These are phyloP conservation scores for Denticeps clupeoides DNA, from an alignment of 2,797 vertebrate genomes.

Conservation along the genomic window DNA sequence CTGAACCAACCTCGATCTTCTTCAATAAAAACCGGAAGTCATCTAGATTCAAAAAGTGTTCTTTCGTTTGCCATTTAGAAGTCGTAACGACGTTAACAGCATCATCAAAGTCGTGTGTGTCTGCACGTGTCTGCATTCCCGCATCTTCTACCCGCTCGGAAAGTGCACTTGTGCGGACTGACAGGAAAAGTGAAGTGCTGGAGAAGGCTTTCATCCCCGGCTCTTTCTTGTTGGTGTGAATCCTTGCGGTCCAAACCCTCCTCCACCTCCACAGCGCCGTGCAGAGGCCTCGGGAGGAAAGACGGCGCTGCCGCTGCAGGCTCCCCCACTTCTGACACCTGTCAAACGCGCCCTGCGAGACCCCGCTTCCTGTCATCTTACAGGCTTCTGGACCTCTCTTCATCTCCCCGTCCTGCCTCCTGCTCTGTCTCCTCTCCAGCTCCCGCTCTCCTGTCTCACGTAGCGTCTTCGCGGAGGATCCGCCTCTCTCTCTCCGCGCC, in stretches of 20 bases:
- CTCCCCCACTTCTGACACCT: conserved; percentile 72
- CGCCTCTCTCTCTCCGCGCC: conserved; percentile 15
- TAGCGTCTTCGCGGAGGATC: too few species aligned
- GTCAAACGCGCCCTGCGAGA: conserved; percentile 70
- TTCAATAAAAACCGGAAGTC: too few species aligned
- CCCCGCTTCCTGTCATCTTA: conserved; percentile 65
- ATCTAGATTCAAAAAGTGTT: too few species aligned
- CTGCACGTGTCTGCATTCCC: too few species aligned
- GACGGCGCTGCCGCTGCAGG: conserved; percentile 66
- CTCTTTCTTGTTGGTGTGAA: conserved; percentile 65
- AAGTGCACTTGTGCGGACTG: neutral
- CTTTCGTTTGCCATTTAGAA: too few species aligned
- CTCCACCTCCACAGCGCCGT: conserved; percentile 56
- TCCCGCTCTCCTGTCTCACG: conserved; percentile 9
- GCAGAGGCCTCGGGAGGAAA: conserved; percentile 54
- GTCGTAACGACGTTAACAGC: too few species aligned
- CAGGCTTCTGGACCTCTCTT: conserved; percentile 64
- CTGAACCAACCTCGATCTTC: too few species aligned
- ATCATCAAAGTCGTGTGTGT: too few species aligned
- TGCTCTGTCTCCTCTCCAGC: conserved; percentile 45
- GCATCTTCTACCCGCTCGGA: neutral
- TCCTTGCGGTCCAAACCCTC: conserved; percentile 62
- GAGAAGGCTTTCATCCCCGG: conserved; percentile 21
- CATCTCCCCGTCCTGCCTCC: conserved; percentile 55
- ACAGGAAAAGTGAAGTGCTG: conserved; percentile 1